phyloP scores from a whole-genome alignment of 2,888 invertebrate species.

The Buathra laborator region DNA sequence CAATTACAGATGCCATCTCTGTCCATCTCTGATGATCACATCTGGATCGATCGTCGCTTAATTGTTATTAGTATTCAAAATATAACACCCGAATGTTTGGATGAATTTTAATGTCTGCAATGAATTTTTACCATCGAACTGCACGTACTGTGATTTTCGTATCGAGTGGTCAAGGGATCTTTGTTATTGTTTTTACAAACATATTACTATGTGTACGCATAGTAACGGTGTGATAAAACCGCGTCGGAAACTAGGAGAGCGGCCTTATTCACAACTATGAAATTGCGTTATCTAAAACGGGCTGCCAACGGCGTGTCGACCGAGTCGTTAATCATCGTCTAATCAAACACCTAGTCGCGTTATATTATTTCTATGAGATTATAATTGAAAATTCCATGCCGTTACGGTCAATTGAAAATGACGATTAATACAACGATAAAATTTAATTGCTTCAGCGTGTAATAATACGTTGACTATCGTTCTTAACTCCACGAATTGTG shows the following conservation, averaged over 20 bases:
- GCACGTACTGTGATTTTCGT: background rate
- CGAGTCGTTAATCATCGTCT: conserved; percentile 71
- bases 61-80: background rate
- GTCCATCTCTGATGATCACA: conserved; percentile 47
- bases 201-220: background rate
- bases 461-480: conserved; percentile 18
- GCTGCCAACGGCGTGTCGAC: conserved; percentile 55
- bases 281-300: conserved; percentile 70
- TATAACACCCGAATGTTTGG: background rate
- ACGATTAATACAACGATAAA: conserved; percentile 77
- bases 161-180: conserved; percentile 1
- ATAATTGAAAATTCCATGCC: conserved; percentile 76
- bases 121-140: background rate
- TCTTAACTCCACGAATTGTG: conserved; percentile 1
- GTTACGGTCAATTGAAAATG: conserved; percentile 70
- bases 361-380: conserved; percentile 74
- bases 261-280: conserved; percentile 64
- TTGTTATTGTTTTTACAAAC: conserved; percentile 24
- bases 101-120: background rate
- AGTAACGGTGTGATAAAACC: conserved; percentile 49
- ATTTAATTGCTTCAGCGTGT: conserved; percentile 71
- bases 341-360: conserved; percentile 70
- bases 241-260: conserved; percentile 7
- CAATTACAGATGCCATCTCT: conserved; percentile 17
- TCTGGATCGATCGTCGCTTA: conserved; percentile 57